A percentile compares a stretch with the other conserved stretches of the same genome.
These are phyloP conservation scores for Patiria pectinifera DNA, from an alignment of 53 echinoderm and acorn worm species.

Conservation along the genomic window DNA sequence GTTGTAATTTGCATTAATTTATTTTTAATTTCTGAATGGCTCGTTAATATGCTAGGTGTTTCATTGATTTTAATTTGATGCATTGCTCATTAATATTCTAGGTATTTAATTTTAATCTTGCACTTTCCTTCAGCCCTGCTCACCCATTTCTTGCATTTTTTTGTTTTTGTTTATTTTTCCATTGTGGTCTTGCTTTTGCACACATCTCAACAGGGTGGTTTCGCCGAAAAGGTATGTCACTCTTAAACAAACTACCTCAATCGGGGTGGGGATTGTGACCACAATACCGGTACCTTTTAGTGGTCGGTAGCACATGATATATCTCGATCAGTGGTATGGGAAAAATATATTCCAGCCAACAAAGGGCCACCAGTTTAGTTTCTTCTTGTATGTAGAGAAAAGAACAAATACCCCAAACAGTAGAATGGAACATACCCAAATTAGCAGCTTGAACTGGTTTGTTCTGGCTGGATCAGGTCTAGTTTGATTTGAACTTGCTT, in stretches of 20 bases:
- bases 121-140: constrained; percentile 27
- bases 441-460: no score
- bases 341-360: no score
- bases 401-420: no score
- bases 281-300: neutral
- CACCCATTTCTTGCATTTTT: constrained; percentile 36
- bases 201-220: constrained; percentile 53
- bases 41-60: constrained; percentile 11
- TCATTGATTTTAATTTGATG: neutral
- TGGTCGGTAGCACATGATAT: no score
- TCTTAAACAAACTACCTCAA: neutral
- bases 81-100: constrained; percentile 22
- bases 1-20: neutral
- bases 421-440: no score
- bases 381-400: no score
- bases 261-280: neutral
- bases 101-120: neutral
- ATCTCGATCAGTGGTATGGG: no score
- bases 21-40: neutral
- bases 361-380: no score
- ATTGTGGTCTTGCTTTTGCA: constrained; percentile 34
- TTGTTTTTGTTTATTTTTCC: neutral
- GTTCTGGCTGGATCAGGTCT: no score
- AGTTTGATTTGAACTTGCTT: no score
- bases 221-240: constrained; percentile 50